These are phyloP conservation scores for Gymnodraco acuticeps DNA, from an alignment of 2,797 vertebrate species.

Conservation along the genomic window DNA sequence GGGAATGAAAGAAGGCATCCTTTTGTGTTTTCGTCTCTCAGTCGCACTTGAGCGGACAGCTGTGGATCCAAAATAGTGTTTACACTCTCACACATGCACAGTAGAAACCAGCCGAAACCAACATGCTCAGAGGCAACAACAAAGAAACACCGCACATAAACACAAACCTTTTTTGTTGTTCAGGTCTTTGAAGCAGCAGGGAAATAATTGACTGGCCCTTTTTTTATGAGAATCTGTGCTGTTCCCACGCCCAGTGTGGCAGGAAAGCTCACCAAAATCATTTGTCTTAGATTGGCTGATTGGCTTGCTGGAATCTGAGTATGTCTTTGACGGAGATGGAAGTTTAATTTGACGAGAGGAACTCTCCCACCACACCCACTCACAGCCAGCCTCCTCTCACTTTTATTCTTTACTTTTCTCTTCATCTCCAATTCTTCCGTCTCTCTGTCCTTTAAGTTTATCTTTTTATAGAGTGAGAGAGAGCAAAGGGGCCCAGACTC, in stretches of 20 bases:
- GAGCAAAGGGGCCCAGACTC: conserved; percentile 39
- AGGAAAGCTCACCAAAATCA: conserved; percentile 77
- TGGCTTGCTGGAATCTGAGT: conserved; percentile 77
- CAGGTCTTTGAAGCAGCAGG: conserved; percentile 77
- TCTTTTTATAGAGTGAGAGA: conserved; percentile 68
- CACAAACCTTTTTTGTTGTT: conserved; percentile 75
- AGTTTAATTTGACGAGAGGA: conserved; percentile 75
- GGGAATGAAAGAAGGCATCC: conserved; percentile 64
- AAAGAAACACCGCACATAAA: conserved; percentile 70
- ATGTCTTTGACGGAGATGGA: conserved; percentile 70
- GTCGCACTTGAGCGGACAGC: conserved; percentile 42
- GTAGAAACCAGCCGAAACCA: conserved; percentile 58
- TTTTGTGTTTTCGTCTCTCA: conserved; percentile 48
- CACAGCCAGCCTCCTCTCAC: conserved; percentile 36
- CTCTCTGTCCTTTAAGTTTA: conserved; percentile 45
- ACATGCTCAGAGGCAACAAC: conserved; percentile 60
- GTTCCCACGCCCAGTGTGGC: conserved; percentile 86
- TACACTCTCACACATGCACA: conserved; percentile 53
- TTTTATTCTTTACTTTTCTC: conserved; percentile 36
- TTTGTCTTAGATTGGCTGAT: conserved; percentile 84
- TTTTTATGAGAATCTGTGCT: conserved; percentile 74
- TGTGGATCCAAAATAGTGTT: conserved; percentile 54
- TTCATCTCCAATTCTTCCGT: conserved; percentile 19
- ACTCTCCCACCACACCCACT: conserved; percentile 63
- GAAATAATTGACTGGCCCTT: conserved; percentile 79